Evolutionary conservation across 2,797 vertebrate species (phyloP).

Genomic region (Notolabrus celidotus): DNA sequence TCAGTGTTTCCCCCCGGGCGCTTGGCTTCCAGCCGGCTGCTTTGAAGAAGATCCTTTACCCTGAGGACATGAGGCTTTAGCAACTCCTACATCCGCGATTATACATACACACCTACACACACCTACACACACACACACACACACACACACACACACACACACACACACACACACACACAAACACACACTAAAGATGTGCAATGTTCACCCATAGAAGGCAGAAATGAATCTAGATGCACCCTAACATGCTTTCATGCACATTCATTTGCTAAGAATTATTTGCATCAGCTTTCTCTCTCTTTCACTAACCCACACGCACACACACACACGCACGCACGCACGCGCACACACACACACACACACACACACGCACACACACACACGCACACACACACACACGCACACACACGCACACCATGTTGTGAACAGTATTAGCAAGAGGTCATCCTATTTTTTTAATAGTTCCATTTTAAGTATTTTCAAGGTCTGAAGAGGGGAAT

Average conservation of each 20-base stretch:
- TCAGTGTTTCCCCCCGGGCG: constrained; percentile 77
- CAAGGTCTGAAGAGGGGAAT: too few species aligned
- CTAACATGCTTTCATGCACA: not conserved
- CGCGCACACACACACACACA: not conserved
- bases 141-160: constrained; percentile 27
- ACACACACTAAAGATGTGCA: constrained; percentile 32
- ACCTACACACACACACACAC: too few species aligned
- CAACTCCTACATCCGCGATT: constrained; percentile 75
- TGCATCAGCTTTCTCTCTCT: too few species aligned
- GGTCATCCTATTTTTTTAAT: too few species aligned
- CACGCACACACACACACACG: too few species aligned
- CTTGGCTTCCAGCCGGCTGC: constrained; percentile 79
- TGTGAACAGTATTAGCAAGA: too few species aligned
- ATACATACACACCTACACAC: constrained; percentile 44
- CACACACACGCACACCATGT: too few species aligned
- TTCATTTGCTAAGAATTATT: not conserved
- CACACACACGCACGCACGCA: not conserved
- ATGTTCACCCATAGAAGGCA: constrained; percentile 35
- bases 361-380: too few species aligned
- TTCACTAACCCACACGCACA: too few species aligned
- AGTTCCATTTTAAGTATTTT: too few species aligned
- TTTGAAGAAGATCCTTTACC: constrained; percentile 88
- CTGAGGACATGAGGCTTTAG: constrained; percentile 81
- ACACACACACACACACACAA: constrained; percentile 24
- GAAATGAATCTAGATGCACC: constrained; percentile 16